phyloP scores from a whole-genome alignment of 2,888 invertebrate species.

The Meghimatium bilineatum region DNA sequence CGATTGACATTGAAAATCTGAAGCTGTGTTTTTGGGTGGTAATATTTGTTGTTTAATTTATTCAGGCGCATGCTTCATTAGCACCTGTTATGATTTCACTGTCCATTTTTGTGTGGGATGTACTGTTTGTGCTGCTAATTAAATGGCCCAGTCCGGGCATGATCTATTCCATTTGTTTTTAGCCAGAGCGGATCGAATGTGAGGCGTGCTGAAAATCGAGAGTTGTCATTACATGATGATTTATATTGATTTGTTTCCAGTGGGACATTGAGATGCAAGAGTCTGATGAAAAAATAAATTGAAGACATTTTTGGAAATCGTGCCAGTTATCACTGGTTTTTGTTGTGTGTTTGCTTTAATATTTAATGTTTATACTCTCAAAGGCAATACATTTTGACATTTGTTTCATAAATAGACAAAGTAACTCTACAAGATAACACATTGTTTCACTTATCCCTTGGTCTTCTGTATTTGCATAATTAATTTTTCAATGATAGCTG shows the following conservation, averaged over 20 bases:
- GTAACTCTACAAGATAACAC: too few relatives aligned
- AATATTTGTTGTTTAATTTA: background rate
- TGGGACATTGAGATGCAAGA: background rate
- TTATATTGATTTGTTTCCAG: slow-evolving; percentile 27
- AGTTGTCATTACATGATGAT: slow-evolving; percentile 22
- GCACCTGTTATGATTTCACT: background rate
- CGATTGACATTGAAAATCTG: background rate
- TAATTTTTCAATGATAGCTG: too few relatives aligned
- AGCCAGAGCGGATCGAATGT: slow-evolving; percentile 2
- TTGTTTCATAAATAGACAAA: too few relatives aligned
- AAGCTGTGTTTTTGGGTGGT: background rate
- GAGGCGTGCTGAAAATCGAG: slow-evolving; percentile 22
- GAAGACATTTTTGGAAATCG: background rate
- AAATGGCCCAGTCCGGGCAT: slow-evolving; percentile 5
- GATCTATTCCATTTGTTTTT: slow-evolving; percentile 23
- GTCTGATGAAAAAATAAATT: background rate
- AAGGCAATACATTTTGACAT: too few relatives aligned
- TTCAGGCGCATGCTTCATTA: background rate
- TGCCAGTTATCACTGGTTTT: background rate
- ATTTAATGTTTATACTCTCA: too few relatives aligned
- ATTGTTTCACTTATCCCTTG: background rate
- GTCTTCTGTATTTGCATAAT: background rate
- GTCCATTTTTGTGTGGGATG: background rate
- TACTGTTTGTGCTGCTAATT: background rate
- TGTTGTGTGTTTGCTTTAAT: background rate